These are phyloP conservation scores for Lochmaea crataegi DNA, from an alignment of 2,888 invertebrate species.

Conservation along the genomic window DNA sequence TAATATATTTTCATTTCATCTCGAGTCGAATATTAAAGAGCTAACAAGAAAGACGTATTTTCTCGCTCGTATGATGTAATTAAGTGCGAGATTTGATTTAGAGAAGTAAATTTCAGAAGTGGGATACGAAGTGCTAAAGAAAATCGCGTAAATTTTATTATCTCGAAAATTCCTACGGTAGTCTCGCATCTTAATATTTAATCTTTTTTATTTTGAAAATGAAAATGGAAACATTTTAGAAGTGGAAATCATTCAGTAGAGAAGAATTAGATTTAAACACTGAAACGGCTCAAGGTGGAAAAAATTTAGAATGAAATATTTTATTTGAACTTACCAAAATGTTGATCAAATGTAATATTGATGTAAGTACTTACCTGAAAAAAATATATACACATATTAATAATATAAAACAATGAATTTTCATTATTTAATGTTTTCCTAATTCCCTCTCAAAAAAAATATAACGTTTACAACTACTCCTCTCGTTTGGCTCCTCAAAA, in stretches of 20 bases:
- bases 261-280: neutral
- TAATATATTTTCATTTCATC: slow-evolving; percentile 7
- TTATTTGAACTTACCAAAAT: neutral
- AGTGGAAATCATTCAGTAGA: neutral
- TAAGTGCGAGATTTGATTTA: slow-evolving; percentile 29
- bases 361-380: slow-evolving; percentile 28
- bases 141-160: slow-evolving; percentile 17
- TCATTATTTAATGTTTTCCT: too few relatives aligned
- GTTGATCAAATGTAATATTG: neutral
- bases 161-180: slow-evolving; percentile 4
- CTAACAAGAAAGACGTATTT: slow-evolving; percentile 18
- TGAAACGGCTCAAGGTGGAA: neutral
- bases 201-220: neutral
- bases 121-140: slow-evolving; percentile 13
- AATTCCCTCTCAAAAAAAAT: too few relatives aligned
- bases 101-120: slow-evolving; percentile 23
- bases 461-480: too few relatives aligned
- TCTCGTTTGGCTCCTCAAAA: too few relatives aligned
- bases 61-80: slow-evolving; percentile 30
- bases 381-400: slow-evolving; percentile 4
- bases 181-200: neutral
- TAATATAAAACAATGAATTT: neutral
- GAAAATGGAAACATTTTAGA: neutral
- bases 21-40: slow-evolving; percentile 5
- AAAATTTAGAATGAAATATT: neutral